Evolutionary conservation across 2,797 vertebrate genomes (phyloP).

Genomic region (Remorina albescens): DNA sequence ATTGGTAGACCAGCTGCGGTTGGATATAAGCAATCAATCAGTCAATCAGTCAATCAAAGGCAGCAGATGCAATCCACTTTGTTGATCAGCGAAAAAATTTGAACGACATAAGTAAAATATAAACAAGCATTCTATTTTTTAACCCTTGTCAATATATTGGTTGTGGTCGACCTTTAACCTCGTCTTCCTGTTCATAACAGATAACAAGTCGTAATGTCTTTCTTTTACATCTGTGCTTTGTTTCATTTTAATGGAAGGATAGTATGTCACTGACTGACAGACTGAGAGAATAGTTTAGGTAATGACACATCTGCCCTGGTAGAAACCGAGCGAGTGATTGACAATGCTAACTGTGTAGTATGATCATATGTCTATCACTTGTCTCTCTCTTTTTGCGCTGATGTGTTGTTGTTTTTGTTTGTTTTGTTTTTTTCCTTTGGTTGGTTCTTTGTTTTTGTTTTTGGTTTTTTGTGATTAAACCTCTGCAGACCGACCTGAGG

Average conservation of each 20-base stretch:
- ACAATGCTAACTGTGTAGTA: constrained; percentile 47
- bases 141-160: not conserved
- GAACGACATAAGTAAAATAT: not conserved
- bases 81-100: not conserved
- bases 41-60: not conserved
- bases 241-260: constrained; percentile 13
- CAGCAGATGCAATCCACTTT: not conserved
- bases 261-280: constrained; percentile 30
- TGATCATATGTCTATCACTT: constrained; percentile 41
- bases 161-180: not conserved
- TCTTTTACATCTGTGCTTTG: constrained; percentile 25
- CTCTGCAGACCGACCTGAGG: constrained; percentile 7
- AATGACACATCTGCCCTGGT: constrained; percentile 30
- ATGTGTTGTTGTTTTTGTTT: no score
- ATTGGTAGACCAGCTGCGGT: no score
- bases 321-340: constrained; percentile 58
- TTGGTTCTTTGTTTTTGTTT: no score
- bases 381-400: constrained; percentile 28
- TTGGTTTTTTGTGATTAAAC: not conserved
- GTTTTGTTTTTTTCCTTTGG: no score
- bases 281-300: constrained; percentile 44
- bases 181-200: not conserved
- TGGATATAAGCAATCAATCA: not conserved
- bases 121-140: not conserved
- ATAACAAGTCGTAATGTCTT: no score